A percentile compares a stretch with the other conserved stretches of the same genome.
These are phyloP conservation scores for Silurus glanis DNA, from an alignment of 2,113 vertebrate species.

Conservation along the genomic window DNA sequence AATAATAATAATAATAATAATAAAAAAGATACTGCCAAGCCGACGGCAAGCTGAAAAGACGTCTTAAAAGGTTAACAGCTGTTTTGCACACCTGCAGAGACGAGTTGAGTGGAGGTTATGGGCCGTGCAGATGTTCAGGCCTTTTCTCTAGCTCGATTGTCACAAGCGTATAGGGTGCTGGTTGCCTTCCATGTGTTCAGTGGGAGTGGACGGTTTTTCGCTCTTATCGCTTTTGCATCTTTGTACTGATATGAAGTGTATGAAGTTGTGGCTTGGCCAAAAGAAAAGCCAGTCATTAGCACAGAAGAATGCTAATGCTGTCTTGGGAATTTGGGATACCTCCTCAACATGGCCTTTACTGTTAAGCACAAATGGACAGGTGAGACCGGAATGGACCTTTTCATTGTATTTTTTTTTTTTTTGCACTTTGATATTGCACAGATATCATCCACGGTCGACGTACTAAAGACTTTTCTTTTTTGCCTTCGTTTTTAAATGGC, in stretches of 20 bases:
- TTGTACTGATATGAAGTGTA: neutral
- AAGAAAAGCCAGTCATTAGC: slow-evolving; percentile 3
- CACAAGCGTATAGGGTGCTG: neutral
- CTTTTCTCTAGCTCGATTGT: neutral
- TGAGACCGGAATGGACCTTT: neutral
- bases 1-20: too few relatives aligned
- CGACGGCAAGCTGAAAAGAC: neutral
- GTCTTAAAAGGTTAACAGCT: neutral
- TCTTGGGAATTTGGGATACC: slow-evolving; percentile 18
- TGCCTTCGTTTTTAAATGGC: slow-evolving; percentile 16
- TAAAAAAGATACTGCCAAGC: neutral
- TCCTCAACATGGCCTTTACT: slow-evolving; percentile 37
- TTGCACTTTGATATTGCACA: slow-evolving; percentile 46
- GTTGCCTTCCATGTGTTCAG: neutral
- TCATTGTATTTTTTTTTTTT: neutral
- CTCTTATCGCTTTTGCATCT: slow-evolving; percentile 5
- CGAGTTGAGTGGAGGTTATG: neutral
- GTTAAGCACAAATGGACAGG: slow-evolving; percentile 46
- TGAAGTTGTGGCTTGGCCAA: slow-evolving; percentile 1
- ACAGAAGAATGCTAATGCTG: slow-evolving; percentile 16
- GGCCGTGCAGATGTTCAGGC: neutral
- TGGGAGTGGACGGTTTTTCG: slow-evolving; percentile 4
- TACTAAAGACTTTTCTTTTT: slow-evolving; percentile 6
- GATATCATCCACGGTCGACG: slow-evolving; percentile 15
- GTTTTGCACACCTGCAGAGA: slow-evolving; percentile 20